Base-by-base conservation (phyloP, 2,797 vertebrate species). In the Tapera naevia region DNA sequence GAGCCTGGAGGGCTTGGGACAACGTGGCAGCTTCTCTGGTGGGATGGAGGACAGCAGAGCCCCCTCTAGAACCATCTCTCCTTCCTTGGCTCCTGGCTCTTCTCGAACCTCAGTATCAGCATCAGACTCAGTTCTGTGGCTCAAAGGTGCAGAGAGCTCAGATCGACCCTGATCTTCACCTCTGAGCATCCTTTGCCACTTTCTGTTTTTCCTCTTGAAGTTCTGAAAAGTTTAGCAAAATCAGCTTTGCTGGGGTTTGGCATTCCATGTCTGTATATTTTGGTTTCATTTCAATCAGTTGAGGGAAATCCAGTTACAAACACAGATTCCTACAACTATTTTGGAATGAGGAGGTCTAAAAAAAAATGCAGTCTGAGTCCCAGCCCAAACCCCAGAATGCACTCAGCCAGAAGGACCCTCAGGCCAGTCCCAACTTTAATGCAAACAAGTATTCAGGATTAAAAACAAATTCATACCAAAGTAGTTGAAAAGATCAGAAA, bases 21-120 rank as follows among this genome's bases (percentile, higher is more conserved):
- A 11, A 1, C 0, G 25, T 12, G 79, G 8, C 22, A 7, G 24
- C 53, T 64, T 21, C 22, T 2, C 18, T 39, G 41, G 61, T 58
- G 62, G n/a, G 43, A 16, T 12, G 57, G 43, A 28, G n/a, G 32
- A 80, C 43, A 25, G 73, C 65, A 18, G 45, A 75, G 2, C 6
- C 8, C 56, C 16, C 35, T 56, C 50, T 73, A 17, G 30, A 43
- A 2, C 6, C 72, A 1, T 7, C 30, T 8, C 28, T 24, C 50
- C 60, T 25, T 22, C 5, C 41, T n/a, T 17, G 50, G 32, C 79
- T 76, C 50, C 25, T 3, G 25, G 28, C 39, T 58, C 48, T 45
- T 19, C 61, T 8, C 5, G n/a, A 13, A 7, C 48, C 58, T 66
- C 57, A 4, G 18, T 10, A 5, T 56, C 13, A 3, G 23, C 35